Evolutionary conservation across 2,797 vertebrate species (phyloP), one percentile per base, ranked within the genome.

Genomic region (Crypturellus tataupa): DNA sequence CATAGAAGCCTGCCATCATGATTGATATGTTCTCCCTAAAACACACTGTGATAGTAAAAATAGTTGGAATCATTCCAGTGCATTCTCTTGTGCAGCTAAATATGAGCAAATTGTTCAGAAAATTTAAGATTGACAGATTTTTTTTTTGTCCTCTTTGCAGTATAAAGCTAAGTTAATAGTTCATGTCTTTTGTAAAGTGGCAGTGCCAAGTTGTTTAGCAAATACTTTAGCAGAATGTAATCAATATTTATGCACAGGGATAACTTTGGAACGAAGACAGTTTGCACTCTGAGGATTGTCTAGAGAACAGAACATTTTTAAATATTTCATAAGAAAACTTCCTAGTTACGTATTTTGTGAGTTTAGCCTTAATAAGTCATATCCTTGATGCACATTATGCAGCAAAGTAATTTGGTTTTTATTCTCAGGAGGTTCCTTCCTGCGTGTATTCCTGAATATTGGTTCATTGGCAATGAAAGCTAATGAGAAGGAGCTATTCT

Each of bases 191-290:
- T 85, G 75, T 1, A 4, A 85, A 89, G 31, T 69, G 70, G 31
- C 65, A 35, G 53, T 83, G 42, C 77, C 70, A 84, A 67, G 79
- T 84, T 39, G 6, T 93, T 95, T 72, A 75, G 65, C 55, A 95
- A 87, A 81, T 80, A 47, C 19, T 42, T 69, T 35, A 79, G 58
- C 59, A 91, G 46, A 7, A 49, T 56, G 25, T 90, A 46, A 92
- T 94, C 65, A 93, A 47, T 97, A 93, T 95, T 97, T 93, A 93
- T 93, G 72, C 53, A n/a, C 49, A 72, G 90, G 51, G 65, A 80
- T 9, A 31, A 69, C 76, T 94, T 67, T 65, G 60, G 72, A 82
- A 10, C 9, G 7, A 86, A 82, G 73, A 60, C 39, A 46, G 68
- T 86, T 88, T 72, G 9, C 42, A 35, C 3, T 83, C n/a, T 90